Base-by-base conservation (phyloP, 1,140 invertebrate genomes). In the Chrysoperla carnea region DNA sequence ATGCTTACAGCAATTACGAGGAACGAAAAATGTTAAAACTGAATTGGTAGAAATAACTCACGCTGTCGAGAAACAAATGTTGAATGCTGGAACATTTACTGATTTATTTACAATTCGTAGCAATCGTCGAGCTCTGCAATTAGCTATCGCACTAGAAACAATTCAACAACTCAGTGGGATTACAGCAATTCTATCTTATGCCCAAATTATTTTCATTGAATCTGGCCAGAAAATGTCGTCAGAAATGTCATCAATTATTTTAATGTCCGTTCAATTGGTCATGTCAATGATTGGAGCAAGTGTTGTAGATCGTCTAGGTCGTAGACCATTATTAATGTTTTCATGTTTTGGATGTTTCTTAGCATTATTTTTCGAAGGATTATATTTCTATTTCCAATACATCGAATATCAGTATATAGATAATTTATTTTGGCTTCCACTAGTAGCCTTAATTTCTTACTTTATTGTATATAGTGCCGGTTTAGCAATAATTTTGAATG, bases 161-260 rank as follows among this genome's bases (percentile, higher is more conserved):
- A 53, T 73, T 15, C 75, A 77, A 45, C 75, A 77, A 46, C 64
- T 73, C 37, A 68, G 66, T 37, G 74, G 74, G 7, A 62, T 72
- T 7, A 69, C 68, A 41, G 73, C 69, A 0, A 62, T 76, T 23
- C 69, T 75, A 42, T 75, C 72, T 28, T 75, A 74, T 44, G 66
- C 72, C 0, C 68, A 72, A 13, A 64, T 64, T 17, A 65, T 67
- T 3, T 59, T 69, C 5, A 56, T 55, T 1, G 52, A 57, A 13
- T 57, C 55, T 17, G 54, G 53, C 6, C 45, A 53, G 0, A 52
- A 49, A 6, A 12, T 62, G 3, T 47, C 58, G 2, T 51, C 63
- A 1, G 52, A 48, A 0, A 43, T 54, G 9, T 51, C 55, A 0
- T 61, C 64, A 1, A 66, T 66, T 28, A 44, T 65, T 12, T 38